phyloP scores from a whole-genome alignment of 2,888 invertebrate species.

The Netelia melanura region DNA sequence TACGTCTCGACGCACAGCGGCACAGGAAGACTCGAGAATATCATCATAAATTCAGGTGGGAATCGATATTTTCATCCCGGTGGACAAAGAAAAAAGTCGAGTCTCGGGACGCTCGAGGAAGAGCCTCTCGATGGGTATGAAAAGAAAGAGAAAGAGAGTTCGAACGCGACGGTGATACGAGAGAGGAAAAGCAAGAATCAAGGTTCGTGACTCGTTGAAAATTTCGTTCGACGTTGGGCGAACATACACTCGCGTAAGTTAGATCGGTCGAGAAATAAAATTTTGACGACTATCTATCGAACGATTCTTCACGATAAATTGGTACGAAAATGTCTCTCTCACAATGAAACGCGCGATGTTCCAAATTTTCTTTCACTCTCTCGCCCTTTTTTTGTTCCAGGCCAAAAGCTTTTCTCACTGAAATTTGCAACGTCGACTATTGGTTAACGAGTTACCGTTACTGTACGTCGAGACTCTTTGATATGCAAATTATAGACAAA shows the following conservation, averaged over 20 bases:
- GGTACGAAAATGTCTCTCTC: constrained; percentile 25
- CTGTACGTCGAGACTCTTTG: constrained; percentile 40
- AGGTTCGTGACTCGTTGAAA: constrained; percentile 36
- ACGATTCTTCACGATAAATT: constrained; percentile 51
- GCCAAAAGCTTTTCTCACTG: constrained; percentile 17
- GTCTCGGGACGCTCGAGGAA: constrained; percentile 10
- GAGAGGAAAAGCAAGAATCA: constrained; percentile 10
- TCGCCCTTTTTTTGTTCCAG: constrained; percentile 4
- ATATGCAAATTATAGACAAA: constrained; percentile 57
- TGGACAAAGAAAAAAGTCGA: neutral
- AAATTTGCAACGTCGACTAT: constrained; percentile 40
- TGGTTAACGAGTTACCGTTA: constrained; percentile 52
- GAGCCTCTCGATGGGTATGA: constrained; percentile 11
- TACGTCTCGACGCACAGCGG: constrained; percentile 10
- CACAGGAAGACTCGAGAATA: constrained; percentile 34
- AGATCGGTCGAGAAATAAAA: neutral
- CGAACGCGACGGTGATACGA: neutral
- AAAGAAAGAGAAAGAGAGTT: constrained; percentile 7
- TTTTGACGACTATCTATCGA: constrained; percentile 10
- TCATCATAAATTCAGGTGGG: constrained; percentile 60
- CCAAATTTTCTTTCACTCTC: neutral
- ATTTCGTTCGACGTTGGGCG: constrained; percentile 34
- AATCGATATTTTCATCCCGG: constrained; percentile 58
- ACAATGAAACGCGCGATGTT: neutral
- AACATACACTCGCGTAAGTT: neutral